Evolutionary conservation across 2,888 invertebrate species (phyloP).

Genomic region (Criorhina ranunculi): DNA sequence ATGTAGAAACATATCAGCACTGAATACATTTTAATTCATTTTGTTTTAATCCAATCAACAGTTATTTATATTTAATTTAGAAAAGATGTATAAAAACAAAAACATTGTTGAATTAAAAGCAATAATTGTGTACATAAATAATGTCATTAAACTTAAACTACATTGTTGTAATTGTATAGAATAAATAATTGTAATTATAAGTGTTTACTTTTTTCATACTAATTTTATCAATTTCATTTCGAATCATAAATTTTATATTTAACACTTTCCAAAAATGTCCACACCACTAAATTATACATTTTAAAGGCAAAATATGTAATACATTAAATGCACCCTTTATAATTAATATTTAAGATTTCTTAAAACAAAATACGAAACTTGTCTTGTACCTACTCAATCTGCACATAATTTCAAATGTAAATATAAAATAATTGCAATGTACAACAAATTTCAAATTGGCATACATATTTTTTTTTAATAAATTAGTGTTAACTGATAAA

Average conservation of each 20-base stretch:
- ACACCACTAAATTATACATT: not conserved
- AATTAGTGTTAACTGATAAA: not conserved
- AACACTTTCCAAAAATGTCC: slow-evolving; percentile 5
- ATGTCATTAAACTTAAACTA: not conserved
- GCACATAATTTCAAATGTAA: slow-evolving; percentile 40
- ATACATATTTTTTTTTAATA: slow-evolving; percentile 11
- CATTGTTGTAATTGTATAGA: slow-evolving; percentile 27
- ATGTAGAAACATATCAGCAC: slow-evolving; percentile 32
- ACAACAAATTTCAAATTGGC: not conserved
- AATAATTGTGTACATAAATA: slow-evolving; percentile 39
- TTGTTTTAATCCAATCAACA: not conserved
- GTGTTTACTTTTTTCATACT: slow-evolving; percentile 17
- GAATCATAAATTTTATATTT: slow-evolving; percentile 2
- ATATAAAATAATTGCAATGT: slow-evolving; percentile 17
- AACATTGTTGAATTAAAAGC: slow-evolving; percentile 10
- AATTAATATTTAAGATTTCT: slow-evolving; percentile 6
- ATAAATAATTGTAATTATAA: not conserved
- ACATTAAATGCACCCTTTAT: slow-evolving; percentile 28
- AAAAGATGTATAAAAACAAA: not conserved
- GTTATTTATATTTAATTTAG: not conserved
- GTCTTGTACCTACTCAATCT: slow-evolving; percentile 37
- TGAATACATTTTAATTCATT: not conserved
- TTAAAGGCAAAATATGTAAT: not conserved
- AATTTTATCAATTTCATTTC: slow-evolving; percentile 1
- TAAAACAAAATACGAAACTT: not conserved